phyloP scores from a whole-genome alignment of 2,888 invertebrate species.

The Omphaloscelis lunosa region DNA sequence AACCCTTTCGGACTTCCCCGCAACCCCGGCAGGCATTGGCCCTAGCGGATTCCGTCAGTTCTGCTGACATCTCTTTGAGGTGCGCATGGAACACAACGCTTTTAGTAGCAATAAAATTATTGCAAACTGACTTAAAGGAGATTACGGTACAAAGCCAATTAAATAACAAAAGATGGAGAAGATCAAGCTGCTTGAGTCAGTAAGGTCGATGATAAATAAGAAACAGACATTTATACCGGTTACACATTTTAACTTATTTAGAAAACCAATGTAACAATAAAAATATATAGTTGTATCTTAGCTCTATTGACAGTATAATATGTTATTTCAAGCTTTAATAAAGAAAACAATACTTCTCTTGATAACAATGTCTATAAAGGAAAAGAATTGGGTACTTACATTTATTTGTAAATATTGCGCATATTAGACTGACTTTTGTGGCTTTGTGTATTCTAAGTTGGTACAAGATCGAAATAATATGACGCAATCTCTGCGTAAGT shows the following conservation, averaged over 20 bases:
- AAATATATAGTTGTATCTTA: neutral
- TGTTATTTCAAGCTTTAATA: neutral
- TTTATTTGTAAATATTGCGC: constrained; percentile 3
- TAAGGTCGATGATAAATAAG: neutral
- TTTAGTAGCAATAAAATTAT: too few relatives aligned
- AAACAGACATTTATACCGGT: neutral
- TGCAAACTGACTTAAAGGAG: neutral
- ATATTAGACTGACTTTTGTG: neutral
- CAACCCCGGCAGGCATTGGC: too few relatives aligned
- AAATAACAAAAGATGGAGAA: neutral
- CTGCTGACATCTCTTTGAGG: too few relatives aligned
- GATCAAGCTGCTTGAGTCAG: neutral
- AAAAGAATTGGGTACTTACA: constrained; percentile 12
- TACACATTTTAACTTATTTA: neutral
- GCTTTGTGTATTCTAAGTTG: constrained; percentile 7
- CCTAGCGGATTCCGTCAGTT: too few relatives aligned
- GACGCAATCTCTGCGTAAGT: neutral
- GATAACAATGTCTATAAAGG: constrained; percentile 19
- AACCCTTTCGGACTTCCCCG: too few relatives aligned
- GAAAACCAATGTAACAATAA: neutral
- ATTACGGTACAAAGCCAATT: neutral
- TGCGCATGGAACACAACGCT: too few relatives aligned
- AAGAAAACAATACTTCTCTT: constrained; percentile 1
- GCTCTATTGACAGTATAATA: neutral
- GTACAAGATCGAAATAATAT: neutral